Base-by-base conservation (phyloP, 1,140 invertebrate genomes). In the Zaprionus ghesquierei region DNA sequence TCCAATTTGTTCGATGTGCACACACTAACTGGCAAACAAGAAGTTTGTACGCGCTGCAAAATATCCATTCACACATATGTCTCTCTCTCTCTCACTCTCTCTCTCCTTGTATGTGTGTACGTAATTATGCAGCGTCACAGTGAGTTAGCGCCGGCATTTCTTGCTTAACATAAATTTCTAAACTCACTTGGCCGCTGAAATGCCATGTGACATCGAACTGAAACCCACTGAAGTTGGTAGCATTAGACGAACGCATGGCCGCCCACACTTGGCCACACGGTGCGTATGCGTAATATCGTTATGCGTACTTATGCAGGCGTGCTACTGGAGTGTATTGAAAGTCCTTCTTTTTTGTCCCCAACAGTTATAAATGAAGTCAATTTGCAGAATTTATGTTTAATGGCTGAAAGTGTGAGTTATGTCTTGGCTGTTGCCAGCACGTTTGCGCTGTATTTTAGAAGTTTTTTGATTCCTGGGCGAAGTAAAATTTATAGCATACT, bases 231-330 rank as follows among this genome's bases (percentile, higher is more conserved):
- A 46, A 69, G 50, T 55, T 49, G 62, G 27, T 60, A 62, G 31
- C 46, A n/a, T 25, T 18, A 50, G 15, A 18, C 12, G 2, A 49
- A 6, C 29, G 20, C 12, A 22, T 49, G 23, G 33, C 10, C 20
- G n/a, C 31, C n/a, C 13, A 27, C 13, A 27, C 23, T 3, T 18
- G 27, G 18, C 27, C 22, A 53, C 38, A 79, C 51, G 51, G 49
- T 63, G 51, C 75, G 75, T 79, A 82, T 82, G 41, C 72, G 53
- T 53, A 64, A 77, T 80, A 5, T 33, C 22, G 50, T 29, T 18
- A 4, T 44, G 55, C 46, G 41, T 54, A 33, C 5, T 22, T 35
- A 10, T 41, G 31, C 31, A n/a, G 31, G 12, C 35, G n/a, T 15
- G 13, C 35, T n/a, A 38, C 13, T n/a, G 6, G 5, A 5, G 13